A percentile compares a stretch with the other conserved stretches of the same genome.
Conservation (phyloP, 1,140 invertebrate genomes). For the Centruroides sculpturatus region DNA sequence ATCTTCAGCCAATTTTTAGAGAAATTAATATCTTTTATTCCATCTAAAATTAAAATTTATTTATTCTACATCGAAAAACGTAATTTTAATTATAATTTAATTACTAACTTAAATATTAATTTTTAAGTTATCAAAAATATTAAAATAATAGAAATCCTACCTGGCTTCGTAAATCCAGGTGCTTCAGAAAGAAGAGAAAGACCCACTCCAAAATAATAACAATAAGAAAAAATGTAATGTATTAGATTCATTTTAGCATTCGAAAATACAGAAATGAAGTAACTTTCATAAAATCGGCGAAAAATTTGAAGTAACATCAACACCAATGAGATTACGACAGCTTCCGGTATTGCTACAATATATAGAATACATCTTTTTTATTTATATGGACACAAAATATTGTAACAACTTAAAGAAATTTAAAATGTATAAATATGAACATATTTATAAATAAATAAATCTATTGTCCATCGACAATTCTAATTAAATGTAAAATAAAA, state of each 20-base stretch:
- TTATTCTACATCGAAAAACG: too few relatives aligned
- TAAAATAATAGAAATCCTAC: conserved; percentile 9
- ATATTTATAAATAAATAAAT: too few relatives aligned
- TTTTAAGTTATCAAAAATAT: background rate
- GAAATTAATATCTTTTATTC: background rate
- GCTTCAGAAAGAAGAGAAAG: conserved; percentile 52
- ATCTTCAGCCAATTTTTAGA: conserved; percentile 1
- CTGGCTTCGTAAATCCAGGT: conserved; percentile 39
- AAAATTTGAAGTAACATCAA: conserved; percentile 50
- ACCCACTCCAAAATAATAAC: conserved; percentile 56
- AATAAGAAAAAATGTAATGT: conserved; percentile 55
- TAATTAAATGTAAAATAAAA: too few relatives aligned
- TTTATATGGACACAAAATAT: too few relatives aligned
- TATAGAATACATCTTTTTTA: too few relatives aligned
- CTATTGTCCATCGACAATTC: too few relatives aligned
- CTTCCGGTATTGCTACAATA: conserved; percentile 39
- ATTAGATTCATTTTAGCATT: conserved; percentile 57
- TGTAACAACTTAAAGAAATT: too few relatives aligned
- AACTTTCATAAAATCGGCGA: conserved; percentile 54
- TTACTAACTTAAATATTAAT: too few relatives aligned
- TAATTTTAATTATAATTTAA: too few relatives aligned
- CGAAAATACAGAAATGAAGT: conserved; percentile 59
- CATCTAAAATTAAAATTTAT: background rate
- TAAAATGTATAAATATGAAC: too few relatives aligned
- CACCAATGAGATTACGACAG: conserved; percentile 38